Base-by-base conservation (phyloP, 92 coral and sea anemone species). In the Epizoanthus illoricatus region DNA sequence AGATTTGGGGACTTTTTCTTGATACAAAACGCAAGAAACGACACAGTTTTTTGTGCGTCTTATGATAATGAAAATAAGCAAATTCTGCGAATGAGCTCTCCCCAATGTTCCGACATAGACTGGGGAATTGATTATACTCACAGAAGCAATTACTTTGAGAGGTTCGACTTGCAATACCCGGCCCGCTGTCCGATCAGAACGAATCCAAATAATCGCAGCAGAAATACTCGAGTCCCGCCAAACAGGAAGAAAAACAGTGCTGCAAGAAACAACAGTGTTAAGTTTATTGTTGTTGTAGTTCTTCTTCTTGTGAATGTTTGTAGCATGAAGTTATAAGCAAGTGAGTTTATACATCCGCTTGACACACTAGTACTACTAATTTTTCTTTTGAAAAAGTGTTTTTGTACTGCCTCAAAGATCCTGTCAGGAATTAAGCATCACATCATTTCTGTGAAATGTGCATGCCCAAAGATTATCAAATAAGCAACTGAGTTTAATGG, bases 31-130 rank as follows among this genome's bases (percentile, higher is more conserved):
- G 16, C 33, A 68, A 83, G 41, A 55, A 83, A 75, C 11, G 58
- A 68, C 59, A 75, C 36, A 8, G 65, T 90, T 10, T 85, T 78
- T 74, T 92, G 97, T 55, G 74, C 87, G 42, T 92, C 87, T 86
- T 90, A 81, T 86, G 92, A 92, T 47, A 86, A 73, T 78, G 85
- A 71, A 18, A 88, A 79, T 54, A 70, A 86, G 20, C 90, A 87
- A 60, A 64, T 92, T 20, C 71, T 85, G 12, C 86, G 90, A 69
- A 82, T 88, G 56, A 87, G 62, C 57, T 88, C 97, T 2, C 76
- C 92, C 2, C 97, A 92, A 86, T 92, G 97, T 79, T 88, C 97
- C 23, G 97, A 92, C 73, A n/a, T 84, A 21, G 90, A 90, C 81
- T 92, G 92, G 94, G 90, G 90, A 8, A 81, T 56, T 1, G 28